Evolutionary conservation across 2,888 invertebrate species (phyloP).

Genomic region (Conistra vaccinii): DNA sequence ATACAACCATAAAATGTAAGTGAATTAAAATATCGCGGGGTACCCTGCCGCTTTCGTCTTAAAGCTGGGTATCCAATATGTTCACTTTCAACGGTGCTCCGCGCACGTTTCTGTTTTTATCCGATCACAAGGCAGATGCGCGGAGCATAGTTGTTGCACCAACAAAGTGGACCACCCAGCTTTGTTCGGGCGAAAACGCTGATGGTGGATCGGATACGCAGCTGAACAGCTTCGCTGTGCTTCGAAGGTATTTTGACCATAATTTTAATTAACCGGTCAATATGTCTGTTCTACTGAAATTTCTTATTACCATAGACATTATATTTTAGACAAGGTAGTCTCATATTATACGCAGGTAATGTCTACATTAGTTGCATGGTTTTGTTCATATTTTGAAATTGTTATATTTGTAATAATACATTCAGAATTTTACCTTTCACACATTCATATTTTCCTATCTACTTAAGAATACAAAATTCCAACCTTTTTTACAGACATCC

Average conservation of each 20-base stretch:
- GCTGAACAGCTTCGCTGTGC: background rate
- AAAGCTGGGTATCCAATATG: too few species aligned
- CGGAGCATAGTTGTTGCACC: background rate
- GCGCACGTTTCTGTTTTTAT: background rate
- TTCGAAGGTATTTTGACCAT: background rate
- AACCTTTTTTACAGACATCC: too few species aligned
- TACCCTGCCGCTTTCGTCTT: background rate
- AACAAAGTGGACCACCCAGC: background rate
- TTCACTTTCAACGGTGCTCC: background rate
- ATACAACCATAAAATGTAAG: background rate
- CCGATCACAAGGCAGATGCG: background rate
- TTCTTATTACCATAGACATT: background rate
- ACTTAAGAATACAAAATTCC: too few species aligned
- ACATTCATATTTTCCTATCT: too few species aligned
- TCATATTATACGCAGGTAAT: too few species aligned
- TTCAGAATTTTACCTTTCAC: too few species aligned
- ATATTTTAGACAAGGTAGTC: too few species aligned
- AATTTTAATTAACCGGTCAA: background rate
- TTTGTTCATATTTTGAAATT: conserved; percentile 4
- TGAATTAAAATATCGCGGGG: background rate
- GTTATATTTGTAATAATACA: too few species aligned
- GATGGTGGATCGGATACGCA: background rate
- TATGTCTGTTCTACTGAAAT: background rate
- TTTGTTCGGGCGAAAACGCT: background rate
- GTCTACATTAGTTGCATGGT: background rate